These are phyloP conservation scores for Andrena dorsata DNA, from an alignment of 2,888 invertebrate species.

Conservation along the genomic window DNA sequence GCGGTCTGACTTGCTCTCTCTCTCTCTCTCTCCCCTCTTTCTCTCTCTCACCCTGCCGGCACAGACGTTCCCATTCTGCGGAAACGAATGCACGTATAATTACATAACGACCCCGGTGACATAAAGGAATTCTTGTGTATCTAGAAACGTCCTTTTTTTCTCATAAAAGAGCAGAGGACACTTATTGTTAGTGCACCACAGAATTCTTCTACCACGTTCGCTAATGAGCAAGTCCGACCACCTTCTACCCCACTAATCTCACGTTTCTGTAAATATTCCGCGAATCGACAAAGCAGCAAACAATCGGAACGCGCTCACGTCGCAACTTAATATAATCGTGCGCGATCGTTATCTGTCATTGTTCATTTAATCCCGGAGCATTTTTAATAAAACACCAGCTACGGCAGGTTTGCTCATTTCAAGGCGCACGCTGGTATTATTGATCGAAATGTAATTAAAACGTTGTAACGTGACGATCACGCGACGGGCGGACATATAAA, in stretches of 20 bases:
- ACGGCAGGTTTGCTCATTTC: conserved; percentile 5
- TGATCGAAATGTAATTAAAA: conserved; percentile 43
- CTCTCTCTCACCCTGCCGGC: conserved; percentile 1
- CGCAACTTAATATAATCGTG: neutral
- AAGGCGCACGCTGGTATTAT: conserved; percentile 9
- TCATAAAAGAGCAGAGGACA: neutral
- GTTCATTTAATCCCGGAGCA: neutral
- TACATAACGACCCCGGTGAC: conserved; percentile 57
- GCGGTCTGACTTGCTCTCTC: conserved; percentile 34
- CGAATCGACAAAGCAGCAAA: neutral
- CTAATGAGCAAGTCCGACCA: too few species aligned
- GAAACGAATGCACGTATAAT: conserved; percentile 63
- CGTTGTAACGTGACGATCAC: conserved; percentile 20
- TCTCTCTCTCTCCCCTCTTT: neutral
- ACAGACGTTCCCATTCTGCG: conserved; percentile 11
- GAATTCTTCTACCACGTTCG: neutral
- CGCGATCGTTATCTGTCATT: neutral
- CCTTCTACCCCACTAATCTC: too few species aligned
- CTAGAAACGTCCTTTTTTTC: conserved; percentile 20
- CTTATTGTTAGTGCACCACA: neutral
- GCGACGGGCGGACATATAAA: conserved; percentile 12
- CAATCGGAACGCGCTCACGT: neutral
- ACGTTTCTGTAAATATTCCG: neutral
- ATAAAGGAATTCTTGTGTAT: conserved; percentile 58
- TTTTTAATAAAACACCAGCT: conserved; percentile 17